Conservation (phyloP, 2,888 invertebrate genomes). For the Cerastis leucographa region DNA sequence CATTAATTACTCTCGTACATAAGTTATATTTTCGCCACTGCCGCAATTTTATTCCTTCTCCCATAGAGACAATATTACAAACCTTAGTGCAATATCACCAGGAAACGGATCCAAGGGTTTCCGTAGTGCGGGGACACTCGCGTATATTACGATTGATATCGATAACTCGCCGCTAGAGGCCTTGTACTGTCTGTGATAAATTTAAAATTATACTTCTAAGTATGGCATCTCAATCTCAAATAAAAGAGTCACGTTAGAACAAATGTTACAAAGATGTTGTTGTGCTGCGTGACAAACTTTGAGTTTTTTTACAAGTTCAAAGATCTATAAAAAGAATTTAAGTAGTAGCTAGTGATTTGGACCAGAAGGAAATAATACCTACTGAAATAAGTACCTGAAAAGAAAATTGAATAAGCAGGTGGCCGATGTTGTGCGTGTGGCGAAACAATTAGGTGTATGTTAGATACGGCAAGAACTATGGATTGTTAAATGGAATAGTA, state of each 20-base stretch:
- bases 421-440: not conserved
- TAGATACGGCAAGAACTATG: not conserved
- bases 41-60: not conserved
- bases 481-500: not conserved
- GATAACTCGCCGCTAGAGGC: not conserved
- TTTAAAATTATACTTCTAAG: not conserved
- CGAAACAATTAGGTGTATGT: not conserved
- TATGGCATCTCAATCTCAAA: too few species aligned
- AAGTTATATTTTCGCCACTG: not conserved
- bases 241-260: too few species aligned
- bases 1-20: not conserved
- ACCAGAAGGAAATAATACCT: not conserved
- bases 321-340: not conserved
- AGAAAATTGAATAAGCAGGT: not conserved
- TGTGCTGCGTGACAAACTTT: not conserved
- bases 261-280: not conserved
- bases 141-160: not conserved
- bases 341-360: not conserved
- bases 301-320: not conserved
- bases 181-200: not conserved
- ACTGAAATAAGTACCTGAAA: not conserved
- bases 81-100: conserved; percentile 18
- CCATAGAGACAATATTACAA: conserved; percentile 15
- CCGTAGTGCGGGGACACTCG: not conserved
- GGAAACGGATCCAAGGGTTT: conserved; percentile 22